These are phyloP conservation scores for Fukomys damarensis DNA, from an alignment of 2,113 vertebrate species.

Conservation along the genomic window DNA sequence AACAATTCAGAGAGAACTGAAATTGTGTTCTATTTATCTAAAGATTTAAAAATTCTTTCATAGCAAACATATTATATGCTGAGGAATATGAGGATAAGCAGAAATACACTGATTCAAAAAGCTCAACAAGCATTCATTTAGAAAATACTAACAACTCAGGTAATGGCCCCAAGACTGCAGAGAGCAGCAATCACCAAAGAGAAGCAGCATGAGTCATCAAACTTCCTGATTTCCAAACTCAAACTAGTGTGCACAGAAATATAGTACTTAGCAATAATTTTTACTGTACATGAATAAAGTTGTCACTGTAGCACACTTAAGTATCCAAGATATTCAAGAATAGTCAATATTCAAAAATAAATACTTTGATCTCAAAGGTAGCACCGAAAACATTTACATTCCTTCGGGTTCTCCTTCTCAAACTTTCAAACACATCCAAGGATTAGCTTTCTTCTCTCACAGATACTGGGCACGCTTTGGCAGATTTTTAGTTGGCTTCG, in stretches of 20 bases:
- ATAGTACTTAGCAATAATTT: not conserved
- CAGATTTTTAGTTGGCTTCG: not conserved
- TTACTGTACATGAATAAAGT: not conserved
- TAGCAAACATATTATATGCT: not conserved
- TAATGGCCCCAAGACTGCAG: not conserved
- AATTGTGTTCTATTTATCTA: not conserved
- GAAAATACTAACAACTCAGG: not conserved
- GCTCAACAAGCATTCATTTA: constrained; percentile 46
- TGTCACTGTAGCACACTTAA: not conserved
- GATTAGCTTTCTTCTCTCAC: not conserved
- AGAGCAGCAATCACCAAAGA: not conserved
- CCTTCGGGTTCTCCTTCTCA: not conserved
- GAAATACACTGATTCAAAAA: not conserved
- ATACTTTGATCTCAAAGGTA: not conserved
- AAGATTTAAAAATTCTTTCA: constrained; percentile 51
- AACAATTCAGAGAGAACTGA: not conserved
- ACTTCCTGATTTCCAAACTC: not conserved
- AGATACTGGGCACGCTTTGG: not conserved
- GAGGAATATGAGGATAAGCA: not conserved
- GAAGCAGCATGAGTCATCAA: not conserved
- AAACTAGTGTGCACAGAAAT: not conserved
- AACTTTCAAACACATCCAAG: not conserved
- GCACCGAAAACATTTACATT: not conserved
- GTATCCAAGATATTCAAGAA: not conserved
- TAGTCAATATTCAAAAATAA: not conserved